Percentiles rank a stretch among this genome's conserved stretches.
Conservation (phyloP, 2,888 invertebrate genomes). For the Orchesellides sinensis region DNA sequence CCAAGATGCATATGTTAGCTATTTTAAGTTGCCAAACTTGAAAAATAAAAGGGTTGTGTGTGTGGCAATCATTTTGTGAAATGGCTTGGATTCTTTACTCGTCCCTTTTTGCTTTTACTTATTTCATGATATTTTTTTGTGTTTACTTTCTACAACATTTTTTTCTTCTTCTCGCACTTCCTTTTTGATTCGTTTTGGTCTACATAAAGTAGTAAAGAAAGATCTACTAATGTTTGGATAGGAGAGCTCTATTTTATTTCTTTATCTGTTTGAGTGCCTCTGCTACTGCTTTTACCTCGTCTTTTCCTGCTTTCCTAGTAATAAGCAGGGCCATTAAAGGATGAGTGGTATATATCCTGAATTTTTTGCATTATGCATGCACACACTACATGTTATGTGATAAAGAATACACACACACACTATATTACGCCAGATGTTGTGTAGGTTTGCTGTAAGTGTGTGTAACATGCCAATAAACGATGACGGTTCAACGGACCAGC, state of each 20-base stretch:
- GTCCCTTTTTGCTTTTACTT: no score
- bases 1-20: conserved; percentile 13
- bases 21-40: conserved; percentile 19
- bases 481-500: conserved; percentile 5
- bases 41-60: not conserved
- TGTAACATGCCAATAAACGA: no score
- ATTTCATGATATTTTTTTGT: conserved; percentile 10
- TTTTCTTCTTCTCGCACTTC: no score
- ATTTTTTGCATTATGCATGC: not conserved
- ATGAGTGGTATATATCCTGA: not conserved
- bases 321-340: conserved; percentile 29
- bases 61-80: conserved; percentile 26
- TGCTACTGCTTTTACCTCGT: not conserved
- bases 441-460: no score
- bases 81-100: conserved; percentile 21
- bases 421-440: no score
- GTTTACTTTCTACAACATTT: not conserved
- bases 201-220: no score
- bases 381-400: no score
- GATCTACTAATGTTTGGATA: no score
- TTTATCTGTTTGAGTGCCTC: conserved; percentile 1
- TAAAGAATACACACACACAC: no score
- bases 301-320: not conserved
- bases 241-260: no score
- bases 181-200: no score